A percentile compares a stretch with the other conserved stretches of the same genome.
Evolutionary conservation across 2,888 invertebrate species (phyloP).

Genomic region (Chromoteleia sp.): DNA sequence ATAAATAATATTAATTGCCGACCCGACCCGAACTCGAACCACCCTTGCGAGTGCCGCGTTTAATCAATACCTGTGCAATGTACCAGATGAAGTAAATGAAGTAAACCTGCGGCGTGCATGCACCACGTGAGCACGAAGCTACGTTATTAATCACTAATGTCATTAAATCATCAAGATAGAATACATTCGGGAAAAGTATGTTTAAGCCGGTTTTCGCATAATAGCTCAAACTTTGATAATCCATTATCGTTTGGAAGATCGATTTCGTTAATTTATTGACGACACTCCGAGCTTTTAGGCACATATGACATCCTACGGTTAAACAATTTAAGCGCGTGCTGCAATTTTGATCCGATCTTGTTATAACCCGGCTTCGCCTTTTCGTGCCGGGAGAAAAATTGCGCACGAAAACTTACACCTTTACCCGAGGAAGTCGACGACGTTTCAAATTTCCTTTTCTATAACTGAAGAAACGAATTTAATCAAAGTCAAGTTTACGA

Average conservation of each 20-base stretch:
- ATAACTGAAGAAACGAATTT: too few species aligned
- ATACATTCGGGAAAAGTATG: conserved; percentile 58
- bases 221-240: conserved; percentile 51
- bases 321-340: conserved; percentile 10
- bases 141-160: conserved; percentile 64
- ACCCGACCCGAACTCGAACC: conserved; percentile 72
- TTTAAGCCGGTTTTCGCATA: conserved; percentile 60
- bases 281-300: conserved; percentile 24
- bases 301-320: background rate
- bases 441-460: too few species aligned
- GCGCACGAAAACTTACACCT: too few species aligned
- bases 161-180: conserved; percentile 68
- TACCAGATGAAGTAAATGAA: conserved; percentile 77
- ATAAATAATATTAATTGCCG: conserved; percentile 84
- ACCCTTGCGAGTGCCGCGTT: conserved; percentile 78
- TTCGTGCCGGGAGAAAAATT: too few species aligned
- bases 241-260: conserved; percentile 41
- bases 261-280: conserved; percentile 46
- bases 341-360: too few species aligned
- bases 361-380: too few species aligned
- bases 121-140: conserved; percentile 59
- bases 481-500: too few species aligned
- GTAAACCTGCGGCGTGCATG: conserved; percentile 68
- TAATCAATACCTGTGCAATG: conserved; percentile 82
- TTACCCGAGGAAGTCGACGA: too few species aligned